phyloP scores from a whole-genome alignment of 2,888 invertebrate species.

The Caenorhabditis sinica region DNA sequence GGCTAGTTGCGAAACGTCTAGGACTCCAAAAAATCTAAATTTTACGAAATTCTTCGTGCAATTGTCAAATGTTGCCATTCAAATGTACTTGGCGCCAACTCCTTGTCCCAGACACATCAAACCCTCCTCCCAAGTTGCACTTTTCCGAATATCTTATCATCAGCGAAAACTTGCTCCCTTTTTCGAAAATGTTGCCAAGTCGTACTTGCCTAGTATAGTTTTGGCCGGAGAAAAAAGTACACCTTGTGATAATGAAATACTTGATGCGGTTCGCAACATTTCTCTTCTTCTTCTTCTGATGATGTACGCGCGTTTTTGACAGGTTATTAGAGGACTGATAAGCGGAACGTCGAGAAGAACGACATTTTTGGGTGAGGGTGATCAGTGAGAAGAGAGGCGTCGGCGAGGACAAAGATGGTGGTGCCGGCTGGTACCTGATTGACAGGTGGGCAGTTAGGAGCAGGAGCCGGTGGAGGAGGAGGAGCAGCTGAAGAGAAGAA shows the following conservation, averaged over 20 bases:
- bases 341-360: neutral
- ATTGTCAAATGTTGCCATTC: neutral
- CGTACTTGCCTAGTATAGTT: no score
- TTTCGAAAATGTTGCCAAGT: neutral
- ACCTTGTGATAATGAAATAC: neutral
- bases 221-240: neutral
- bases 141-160: neutral
- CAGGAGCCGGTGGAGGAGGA: neutral
- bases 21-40: no score
- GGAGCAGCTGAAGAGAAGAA: neutral
- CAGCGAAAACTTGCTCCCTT: neutral
- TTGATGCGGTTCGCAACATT: neutral
- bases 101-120: no score
- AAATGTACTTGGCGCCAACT: neutral
- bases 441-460: constrained; percentile 5
- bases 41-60: no score
- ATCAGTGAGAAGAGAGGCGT: neutral
- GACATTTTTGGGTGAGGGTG: no score
- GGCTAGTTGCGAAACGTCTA: no score
- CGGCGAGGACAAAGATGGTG: neutral
- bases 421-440: constrained; percentile 7
- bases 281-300: neutral
- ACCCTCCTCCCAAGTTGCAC: neutral
- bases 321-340: neutral
- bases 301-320: neutral